A percentile compares a stretch with the other conserved stretches of the same genome.
Conservation (phyloP, 2,797 vertebrate species). For the Petrocephalus sullivani region DNA sequence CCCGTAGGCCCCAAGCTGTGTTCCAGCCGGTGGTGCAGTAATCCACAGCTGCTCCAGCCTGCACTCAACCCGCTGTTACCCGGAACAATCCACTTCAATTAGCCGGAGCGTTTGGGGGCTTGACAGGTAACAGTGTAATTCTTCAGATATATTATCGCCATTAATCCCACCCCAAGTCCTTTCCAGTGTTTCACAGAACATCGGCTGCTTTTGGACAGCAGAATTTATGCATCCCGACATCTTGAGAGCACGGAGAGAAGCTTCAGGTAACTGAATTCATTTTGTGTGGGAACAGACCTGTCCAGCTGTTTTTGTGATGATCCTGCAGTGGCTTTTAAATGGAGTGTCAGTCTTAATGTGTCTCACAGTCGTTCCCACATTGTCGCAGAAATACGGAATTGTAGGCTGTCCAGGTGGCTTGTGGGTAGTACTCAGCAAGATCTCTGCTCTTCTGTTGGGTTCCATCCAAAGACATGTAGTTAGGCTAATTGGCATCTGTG, state of each 20-base stretch:
- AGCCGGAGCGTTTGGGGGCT: background rate
- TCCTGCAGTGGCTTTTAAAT: background rate
- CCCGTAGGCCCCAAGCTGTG: background rate
- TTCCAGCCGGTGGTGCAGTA: background rate
- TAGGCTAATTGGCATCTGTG: background rate
- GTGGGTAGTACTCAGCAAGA: background rate
- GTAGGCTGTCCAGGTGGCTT: background rate
- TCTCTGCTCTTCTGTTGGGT: background rate
- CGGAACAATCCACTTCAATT: background rate
- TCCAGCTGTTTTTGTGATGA: background rate
- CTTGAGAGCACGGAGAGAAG: background rate
- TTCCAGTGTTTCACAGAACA: background rate
- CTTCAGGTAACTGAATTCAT: background rate
- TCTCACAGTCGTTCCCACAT: background rate
- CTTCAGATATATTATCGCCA: background rate
- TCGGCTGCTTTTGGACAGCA: background rate
- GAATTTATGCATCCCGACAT: background rate
- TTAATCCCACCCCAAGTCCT: background rate
- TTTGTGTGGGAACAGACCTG: background rate
- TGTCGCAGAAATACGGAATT: background rate
- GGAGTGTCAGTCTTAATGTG: background rate
- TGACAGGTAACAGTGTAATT: slow-evolving; percentile 4
- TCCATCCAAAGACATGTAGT: background rate
- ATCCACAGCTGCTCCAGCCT: background rate
- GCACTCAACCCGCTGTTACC: background rate